A percentile compares a stretch with the other conserved stretches of the same genome.
These are phyloP conservation scores for Deroplatys truncata DNA, from an alignment of 2,888 invertebrate genomes.

Conservation along the genomic window DNA sequence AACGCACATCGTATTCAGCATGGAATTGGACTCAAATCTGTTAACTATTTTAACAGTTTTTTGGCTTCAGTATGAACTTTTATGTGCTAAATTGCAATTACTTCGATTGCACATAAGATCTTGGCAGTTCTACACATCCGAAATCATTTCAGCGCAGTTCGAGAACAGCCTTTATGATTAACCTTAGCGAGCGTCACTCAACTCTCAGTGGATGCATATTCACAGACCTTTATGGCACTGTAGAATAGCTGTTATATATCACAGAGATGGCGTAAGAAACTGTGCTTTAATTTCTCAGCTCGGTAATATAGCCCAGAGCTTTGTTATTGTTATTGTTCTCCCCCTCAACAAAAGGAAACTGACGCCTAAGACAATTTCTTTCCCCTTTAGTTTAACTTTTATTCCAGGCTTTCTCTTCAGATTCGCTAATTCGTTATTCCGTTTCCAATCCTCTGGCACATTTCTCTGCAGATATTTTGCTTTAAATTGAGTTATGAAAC, in stretches of 20 bases:
- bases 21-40: too few species aligned
- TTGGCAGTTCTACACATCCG: too few species aligned
- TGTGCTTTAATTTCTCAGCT: neutral
- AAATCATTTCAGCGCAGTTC: too few species aligned
- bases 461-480: neutral
- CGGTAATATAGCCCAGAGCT: neutral
- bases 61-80: too few species aligned
- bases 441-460: neutral
- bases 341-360: neutral
- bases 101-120: too few species aligned
- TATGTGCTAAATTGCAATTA: too few species aligned
- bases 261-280: neutral
- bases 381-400: neutral
- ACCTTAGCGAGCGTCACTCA: too few species aligned
- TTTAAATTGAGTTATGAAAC: neutral
- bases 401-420: neutral
- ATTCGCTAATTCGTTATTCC: neutral
- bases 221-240: too few species aligned
- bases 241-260: neutral
- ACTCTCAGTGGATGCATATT: too few species aligned
- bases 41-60: too few species aligned
- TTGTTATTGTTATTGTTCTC: neutral
- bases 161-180: too few species aligned
- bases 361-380: neutral
- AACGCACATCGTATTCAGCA: too few species aligned